Base-by-base conservation (phyloP, 2,113 vertebrate species). In the Ceyx cyanopectus region DNA sequence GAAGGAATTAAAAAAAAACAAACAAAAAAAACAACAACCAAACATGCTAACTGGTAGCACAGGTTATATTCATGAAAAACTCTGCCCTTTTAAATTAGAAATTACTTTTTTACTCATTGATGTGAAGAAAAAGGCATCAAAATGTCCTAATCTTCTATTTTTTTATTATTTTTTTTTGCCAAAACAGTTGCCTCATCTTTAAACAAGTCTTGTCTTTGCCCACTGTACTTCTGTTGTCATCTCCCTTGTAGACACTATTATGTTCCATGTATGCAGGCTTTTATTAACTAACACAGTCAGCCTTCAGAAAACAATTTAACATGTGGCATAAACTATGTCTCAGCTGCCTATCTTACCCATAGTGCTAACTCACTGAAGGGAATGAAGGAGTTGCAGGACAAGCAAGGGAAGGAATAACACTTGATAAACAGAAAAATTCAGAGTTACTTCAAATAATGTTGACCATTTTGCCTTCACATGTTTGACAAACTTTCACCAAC, bases 211-310 rank as follows among this genome's bases (percentile, higher is more conserved):
- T 34, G 24, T 58, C 37, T 61, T 30, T 45, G 21, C 12, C 14
- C 15, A 53, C 27, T 22, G 56, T 18, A 45, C 9, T 72, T 40
- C 48, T 54, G 43, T 43, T 56, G 16, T 40, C 51, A 58, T 50
- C 8, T 51, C 60, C 8, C 32, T 14, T 8, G 34, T 5, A 60
- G 56, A 53, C 29, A 51, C 10, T 5, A 57, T 0, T 5, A n/a
- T 61, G 9, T 13, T 53, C 37, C 50, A 57, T 0, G 6, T 6
- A 37, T 0, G 0, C 57, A 67, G 8, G 18, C 9, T 27, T 0
- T 0, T 10, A 32, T 29, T n/a, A 66, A 61, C 12, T 41, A 54
- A 66, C 3, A 37, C 27, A 43, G 16, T 1, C 10, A 62, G 5
- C 6, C 41, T 48, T 27, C 51, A 83, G 37, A 57, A 90, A 81